A percentile compares a stretch with the other conserved stretches of the same genome.
Evolutionary conservation across 2,113 vertebrate genomes (phyloP).

Genomic region (Vicugna pacos): DNA sequence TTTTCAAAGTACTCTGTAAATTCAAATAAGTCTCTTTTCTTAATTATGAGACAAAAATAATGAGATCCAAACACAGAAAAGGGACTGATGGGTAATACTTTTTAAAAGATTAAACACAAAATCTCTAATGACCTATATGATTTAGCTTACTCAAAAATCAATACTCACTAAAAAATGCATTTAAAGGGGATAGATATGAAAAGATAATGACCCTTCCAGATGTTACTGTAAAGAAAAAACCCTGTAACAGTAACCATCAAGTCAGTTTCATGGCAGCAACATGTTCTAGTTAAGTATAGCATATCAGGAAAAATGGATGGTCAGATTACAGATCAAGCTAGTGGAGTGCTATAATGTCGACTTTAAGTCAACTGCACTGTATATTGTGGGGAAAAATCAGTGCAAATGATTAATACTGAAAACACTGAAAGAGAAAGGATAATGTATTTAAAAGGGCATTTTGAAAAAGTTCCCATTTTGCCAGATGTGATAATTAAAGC

Average conservation of each 20-base stretch:
- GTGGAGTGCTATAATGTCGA: conserved; percentile 77
- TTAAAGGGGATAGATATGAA: conserved; percentile 78
- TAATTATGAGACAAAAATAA: conserved; percentile 63
- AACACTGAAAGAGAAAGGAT: conserved; percentile 87
- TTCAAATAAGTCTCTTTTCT: not conserved
- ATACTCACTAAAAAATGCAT: conserved; percentile 66
- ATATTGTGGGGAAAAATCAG: conserved; percentile 58
- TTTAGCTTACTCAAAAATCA: conserved; percentile 71
- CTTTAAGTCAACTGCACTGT: conserved; percentile 84
- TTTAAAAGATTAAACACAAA: conserved; percentile 55
- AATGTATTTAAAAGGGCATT: conserved; percentile 78
- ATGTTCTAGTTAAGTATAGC: conserved; percentile 76
- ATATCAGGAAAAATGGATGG: conserved; percentile 83
- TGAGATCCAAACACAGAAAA: conserved; percentile 57
- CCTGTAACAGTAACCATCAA: conserved; percentile 84
- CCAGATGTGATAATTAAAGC: conserved; percentile 81
- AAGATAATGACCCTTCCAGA: conserved; percentile 81
- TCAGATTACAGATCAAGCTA: conserved; percentile 81
- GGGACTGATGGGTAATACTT: conserved; percentile 1
- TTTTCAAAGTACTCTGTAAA: conserved; percentile 51
- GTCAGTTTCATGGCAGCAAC: conserved; percentile 83
- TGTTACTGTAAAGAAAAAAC: conserved; percentile 87
- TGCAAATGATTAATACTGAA: conserved; percentile 84
- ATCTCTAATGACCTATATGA: conserved; percentile 52
- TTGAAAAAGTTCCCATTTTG: conserved; percentile 80